These are phyloP conservation scores for Spisula solida DNA, from an alignment of 2,888 invertebrate species.

Conservation along the genomic window DNA sequence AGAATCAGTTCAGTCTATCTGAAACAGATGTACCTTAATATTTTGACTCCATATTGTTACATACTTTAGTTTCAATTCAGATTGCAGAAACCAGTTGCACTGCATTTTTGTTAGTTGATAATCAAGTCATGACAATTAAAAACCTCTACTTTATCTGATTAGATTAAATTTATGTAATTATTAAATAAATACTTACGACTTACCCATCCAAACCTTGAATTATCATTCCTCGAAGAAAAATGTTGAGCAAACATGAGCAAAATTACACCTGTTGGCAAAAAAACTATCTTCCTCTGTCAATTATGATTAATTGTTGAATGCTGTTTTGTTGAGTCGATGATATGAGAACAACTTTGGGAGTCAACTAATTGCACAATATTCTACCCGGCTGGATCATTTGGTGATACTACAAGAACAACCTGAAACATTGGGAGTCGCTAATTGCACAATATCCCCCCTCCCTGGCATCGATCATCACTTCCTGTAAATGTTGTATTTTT, in stretches of 20 bases:
- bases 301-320: conserved; percentile 4
- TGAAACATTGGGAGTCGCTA: not conserved
- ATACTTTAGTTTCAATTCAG: not conserved
- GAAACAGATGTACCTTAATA: not conserved
- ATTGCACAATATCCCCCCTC: not conserved
- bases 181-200: not conserved
- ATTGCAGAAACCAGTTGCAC: not conserved
- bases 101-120: not conserved
- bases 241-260: not conserved
- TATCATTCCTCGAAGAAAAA: not conserved
- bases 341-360: not conserved
- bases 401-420: no score
- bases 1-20: no score
- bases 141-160: not conserved
- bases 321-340: not conserved
- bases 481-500: not conserved
- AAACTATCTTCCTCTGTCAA: conserved; percentile 4
- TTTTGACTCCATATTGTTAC: not conserved
- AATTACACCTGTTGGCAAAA: conserved; percentile 4
- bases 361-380: no score
- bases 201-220: not conserved
- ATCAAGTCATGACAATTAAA: not conserved
- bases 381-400: no score
- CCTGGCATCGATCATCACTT: not conserved
- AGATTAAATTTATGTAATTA: not conserved